Conservation (phyloP, 2,113 vertebrate genomes). For the Pygathrix nemaeus region DNA sequence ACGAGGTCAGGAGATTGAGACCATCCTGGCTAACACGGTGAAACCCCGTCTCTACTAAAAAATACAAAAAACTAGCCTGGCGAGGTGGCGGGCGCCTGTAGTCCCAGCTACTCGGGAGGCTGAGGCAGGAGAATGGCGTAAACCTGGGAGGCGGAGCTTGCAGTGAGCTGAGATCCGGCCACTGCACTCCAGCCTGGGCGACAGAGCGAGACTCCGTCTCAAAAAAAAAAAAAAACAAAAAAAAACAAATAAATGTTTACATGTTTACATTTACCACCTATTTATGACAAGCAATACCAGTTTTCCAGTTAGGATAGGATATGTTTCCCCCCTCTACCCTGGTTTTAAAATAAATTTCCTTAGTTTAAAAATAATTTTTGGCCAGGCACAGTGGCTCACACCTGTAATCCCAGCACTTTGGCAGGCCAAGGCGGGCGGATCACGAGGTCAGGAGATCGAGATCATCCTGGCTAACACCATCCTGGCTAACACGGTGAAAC, state of each 20-base stretch:
- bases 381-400: neutral
- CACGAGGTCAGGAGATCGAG: neutral
- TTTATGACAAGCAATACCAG: neutral
- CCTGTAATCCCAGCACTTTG: neutral
- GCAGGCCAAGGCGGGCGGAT: neutral
- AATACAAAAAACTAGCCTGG: too few species aligned
- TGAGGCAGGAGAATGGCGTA: too few species aligned
- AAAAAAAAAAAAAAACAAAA: too few species aligned
- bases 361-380: neutral
- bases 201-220: too few species aligned
- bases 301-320: neutral
- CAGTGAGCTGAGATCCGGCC: too few species aligned
- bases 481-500: neutral
- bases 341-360: conserved; percentile 1
- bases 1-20: too few species aligned
- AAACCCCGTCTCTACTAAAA: too few species aligned
- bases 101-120: too few species aligned
- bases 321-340: neutral
- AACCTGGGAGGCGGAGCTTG: too few species aligned
- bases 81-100: too few species aligned
- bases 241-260: neutral
- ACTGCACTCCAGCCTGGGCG: too few species aligned
- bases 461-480: neutral
- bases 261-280: neutral
- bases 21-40: too few species aligned